Conservation (phyloP, 1,140 invertebrate species). For the Papilio xuthus region DNA sequence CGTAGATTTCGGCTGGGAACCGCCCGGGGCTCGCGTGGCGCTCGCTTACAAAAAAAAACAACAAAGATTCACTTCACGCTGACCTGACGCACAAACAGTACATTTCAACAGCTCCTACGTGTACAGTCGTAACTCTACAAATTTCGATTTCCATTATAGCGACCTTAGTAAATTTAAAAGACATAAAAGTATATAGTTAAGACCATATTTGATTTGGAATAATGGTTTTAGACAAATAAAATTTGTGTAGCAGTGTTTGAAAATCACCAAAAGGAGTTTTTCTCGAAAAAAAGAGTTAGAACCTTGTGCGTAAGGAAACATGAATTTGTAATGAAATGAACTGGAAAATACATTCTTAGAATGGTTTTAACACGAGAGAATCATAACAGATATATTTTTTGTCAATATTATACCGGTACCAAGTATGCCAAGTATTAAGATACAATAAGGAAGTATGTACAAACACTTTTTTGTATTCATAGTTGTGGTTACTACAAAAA, state of each 20-base stretch:
- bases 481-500: neutral
- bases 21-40: constrained; percentile 60
- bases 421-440: neutral
- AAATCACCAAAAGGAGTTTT: too few relatives aligned
- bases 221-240: too few relatives aligned
- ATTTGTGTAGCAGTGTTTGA: too few relatives aligned
- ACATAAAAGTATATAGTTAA: too few relatives aligned
- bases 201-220: too few relatives aligned
- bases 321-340: constrained; percentile 18
- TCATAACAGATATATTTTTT: constrained; percentile 20
- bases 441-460: constrained; percentile 6
- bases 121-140: neutral
- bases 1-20: constrained; percentile 68
- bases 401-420: neutral
- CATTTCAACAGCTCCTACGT: neutral
- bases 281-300: neutral
- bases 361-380: constrained; percentile 25
- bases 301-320: neutral
- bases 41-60: constrained; percentile 61
- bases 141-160: neutral
- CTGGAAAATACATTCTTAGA: constrained; percentile 29
- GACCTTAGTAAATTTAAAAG: too few relatives aligned
- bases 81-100: constrained; percentile 31
- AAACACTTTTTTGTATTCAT: neutral
- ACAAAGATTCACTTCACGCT: constrained; percentile 60